phyloP scores from a whole-genome alignment of 1,140 invertebrate genomes.

The Orius laevigatus region DNA sequence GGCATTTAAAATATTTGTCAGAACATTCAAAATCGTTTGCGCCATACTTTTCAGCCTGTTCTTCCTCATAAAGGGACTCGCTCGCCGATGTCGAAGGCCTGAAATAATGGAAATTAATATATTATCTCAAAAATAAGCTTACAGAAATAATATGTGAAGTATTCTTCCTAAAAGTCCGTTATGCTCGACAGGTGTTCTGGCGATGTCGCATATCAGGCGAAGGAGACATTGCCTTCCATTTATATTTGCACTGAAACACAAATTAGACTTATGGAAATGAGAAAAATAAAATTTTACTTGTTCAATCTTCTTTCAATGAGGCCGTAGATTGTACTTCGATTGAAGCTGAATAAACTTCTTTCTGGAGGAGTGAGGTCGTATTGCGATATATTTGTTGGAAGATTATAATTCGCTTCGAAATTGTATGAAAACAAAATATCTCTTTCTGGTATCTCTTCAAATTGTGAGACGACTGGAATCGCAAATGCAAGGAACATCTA shows the following conservation, averaged over 20 bases:
- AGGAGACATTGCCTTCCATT: slow-evolving; percentile 16
- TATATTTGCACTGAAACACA: slow-evolving; percentile 11
- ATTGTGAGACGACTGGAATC: slow-evolving; percentile 33
- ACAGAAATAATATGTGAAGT: no score
- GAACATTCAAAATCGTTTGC: no score
- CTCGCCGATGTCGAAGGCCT: no score
- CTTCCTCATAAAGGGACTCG: no score
- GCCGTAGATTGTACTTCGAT: slow-evolving; percentile 10
- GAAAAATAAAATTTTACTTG: neutral
- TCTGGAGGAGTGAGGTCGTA: slow-evolving; percentile 14
- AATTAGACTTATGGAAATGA: neutral
- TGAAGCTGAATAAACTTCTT: slow-evolving; percentile 9
- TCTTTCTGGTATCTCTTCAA: slow-evolving; percentile 39
- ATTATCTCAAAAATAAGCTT: no score
- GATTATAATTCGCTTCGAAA: slow-evolving; percentile 51
- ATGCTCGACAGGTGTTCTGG: slow-evolving; percentile 9
- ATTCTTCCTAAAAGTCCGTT: no score
- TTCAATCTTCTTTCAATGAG: slow-evolving; percentile 7
- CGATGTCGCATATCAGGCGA: slow-evolving; percentile 17
- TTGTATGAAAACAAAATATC: slow-evolving; percentile 56
- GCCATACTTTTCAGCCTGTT: no score
- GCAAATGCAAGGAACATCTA: slow-evolving; percentile 48
- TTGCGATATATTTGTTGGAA: slow-evolving; percentile 26
- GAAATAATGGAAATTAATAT: no score
- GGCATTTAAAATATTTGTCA: no score